Base-by-base conservation (phyloP, 1,140 invertebrate genomes). In the Drosophila grimshawi region DNA sequence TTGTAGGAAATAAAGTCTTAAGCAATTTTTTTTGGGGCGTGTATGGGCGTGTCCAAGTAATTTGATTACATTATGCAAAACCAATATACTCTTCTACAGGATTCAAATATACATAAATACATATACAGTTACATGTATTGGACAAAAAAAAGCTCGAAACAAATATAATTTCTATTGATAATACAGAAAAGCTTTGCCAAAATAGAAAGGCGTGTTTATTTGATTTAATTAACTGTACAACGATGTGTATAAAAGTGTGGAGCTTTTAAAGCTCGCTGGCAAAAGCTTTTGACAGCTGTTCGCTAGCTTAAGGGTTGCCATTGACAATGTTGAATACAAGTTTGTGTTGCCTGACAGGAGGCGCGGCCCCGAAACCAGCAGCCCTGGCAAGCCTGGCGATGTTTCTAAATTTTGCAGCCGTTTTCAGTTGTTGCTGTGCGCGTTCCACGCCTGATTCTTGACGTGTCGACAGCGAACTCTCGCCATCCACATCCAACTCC, bases 371-470 rank as follows among this genome's bases (percentile, higher is more conserved):
- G 3, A 3, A 43, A 3, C 3, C 39, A 30, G 33, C 32, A 37
- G 19, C 43, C 33, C 27, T 57, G 52, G 30, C 61, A 64, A 56
- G 33, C 53, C 69, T 60, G 37, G 32, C 48, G 29, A 62, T 51
- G n/a, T 32, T 27, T 49, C 52, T n/a, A 49, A 37, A 8, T 45
- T 39, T 46, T 64, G 7, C 55, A 41, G 32, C 6, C 37, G 39
- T 41, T 69, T 64, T 49, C 69, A 66, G 69, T 76, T 83, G 81
- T 83, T 83, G 76, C 65, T 83, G 76, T 73, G 69, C 63, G 67
- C 76, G 71, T 71, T 82, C 63, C 57, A 65, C 37, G 45, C 52
- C 64, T 32, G 35, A 45, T 39, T 35, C 45, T 60, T 29, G 19
- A 43, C 19, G 41, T 33, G 11, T 37, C 39, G 29, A 53, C 8